Evolutionary conservation across 2,888 invertebrate species (phyloP).

Genomic region (Drosophila eohydei): DNA sequence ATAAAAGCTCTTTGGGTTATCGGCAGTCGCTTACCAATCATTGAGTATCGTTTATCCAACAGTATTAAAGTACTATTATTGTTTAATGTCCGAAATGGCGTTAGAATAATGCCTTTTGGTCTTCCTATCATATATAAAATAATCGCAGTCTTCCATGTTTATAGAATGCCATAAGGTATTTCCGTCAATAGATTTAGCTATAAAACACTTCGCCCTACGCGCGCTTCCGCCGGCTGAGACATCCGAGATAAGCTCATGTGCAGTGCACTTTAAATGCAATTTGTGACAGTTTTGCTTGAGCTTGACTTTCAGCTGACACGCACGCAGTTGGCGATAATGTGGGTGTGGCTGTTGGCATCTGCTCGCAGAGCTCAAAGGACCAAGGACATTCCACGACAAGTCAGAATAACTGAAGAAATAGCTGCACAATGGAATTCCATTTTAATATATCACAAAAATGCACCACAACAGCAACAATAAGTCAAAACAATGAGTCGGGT

Average conservation of each 20-base stretch:
- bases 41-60: slow-evolving; percentile 32
- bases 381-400: not conserved
- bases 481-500: not conserved
- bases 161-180: not conserved
- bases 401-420: slow-evolving; percentile 42
- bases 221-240: not conserved
- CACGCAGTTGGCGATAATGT: slow-evolving; percentile 18
- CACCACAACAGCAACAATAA: not conserved
- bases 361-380: slow-evolving; percentile 8
- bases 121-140: slow-evolving; percentile 9
- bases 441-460: slow-evolving; percentile 42
- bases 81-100: slow-evolving; percentile 27
- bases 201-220: not conserved
- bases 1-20: slow-evolving; percentile 12
- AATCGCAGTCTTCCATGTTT: not conserved
- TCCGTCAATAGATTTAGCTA: slow-evolving; percentile 20
- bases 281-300: slow-evolving; percentile 59
- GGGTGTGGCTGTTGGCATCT: not conserved
- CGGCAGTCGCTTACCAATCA: slow-evolving; percentile 31
- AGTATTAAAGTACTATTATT: slow-evolving; percentile 24
- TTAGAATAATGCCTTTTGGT: slow-evolving; percentile 12
- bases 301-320: slow-evolving; percentile 67
- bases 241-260: slow-evolving; percentile 47
- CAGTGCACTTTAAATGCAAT: slow-evolving; percentile 71
- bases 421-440: slow-evolving; percentile 59